These are phyloP conservation scores for Notospermus geniculatus DNA, from an alignment of 1,140 invertebrate species.

Conservation along the genomic window DNA sequence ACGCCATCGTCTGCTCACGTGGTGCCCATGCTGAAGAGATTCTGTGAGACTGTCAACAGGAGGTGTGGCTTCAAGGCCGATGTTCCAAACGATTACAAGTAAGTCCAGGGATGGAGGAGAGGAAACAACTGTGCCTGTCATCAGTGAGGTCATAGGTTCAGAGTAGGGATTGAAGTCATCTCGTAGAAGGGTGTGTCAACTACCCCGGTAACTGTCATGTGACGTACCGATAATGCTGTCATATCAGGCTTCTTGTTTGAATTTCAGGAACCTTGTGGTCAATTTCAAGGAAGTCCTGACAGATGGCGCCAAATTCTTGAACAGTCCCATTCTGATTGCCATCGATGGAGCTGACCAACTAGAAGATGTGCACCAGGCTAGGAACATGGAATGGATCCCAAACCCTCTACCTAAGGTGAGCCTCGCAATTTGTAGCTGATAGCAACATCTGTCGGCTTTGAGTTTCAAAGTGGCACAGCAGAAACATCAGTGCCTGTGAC, in stretches of 20 bases:
- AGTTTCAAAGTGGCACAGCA: background rate
- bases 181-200: too few relatives aligned
- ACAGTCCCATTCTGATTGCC: conserved; percentile 31
- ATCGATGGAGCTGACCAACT: conserved; percentile 53
- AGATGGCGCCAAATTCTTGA: conserved; percentile 31
- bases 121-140: too few relatives aligned
- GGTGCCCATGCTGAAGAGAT: conserved; percentile 36
- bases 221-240: too few relatives aligned
- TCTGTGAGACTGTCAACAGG: conserved; percentile 39
- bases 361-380: conserved; percentile 42
- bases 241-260: too few relatives aligned
- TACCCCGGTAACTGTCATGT: too few relatives aligned
- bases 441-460: too few relatives aligned
- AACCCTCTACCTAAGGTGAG: conserved; percentile 38
- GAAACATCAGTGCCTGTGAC: too few relatives aligned
- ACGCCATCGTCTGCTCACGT: conserved; percentile 50
- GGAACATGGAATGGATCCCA: conserved; percentile 51
- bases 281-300: conserved; percentile 39
- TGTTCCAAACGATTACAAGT: conserved; percentile 49
- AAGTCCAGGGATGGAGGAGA: too few relatives aligned
- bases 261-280: conserved; percentile 35
- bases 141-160: too few relatives aligned
- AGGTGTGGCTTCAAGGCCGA: conserved; percentile 33
- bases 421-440: too few relatives aligned
- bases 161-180: too few relatives aligned